Base-by-base conservation (phyloP, 2,888 invertebrate genomes). In the Hedya salicella region DNA sequence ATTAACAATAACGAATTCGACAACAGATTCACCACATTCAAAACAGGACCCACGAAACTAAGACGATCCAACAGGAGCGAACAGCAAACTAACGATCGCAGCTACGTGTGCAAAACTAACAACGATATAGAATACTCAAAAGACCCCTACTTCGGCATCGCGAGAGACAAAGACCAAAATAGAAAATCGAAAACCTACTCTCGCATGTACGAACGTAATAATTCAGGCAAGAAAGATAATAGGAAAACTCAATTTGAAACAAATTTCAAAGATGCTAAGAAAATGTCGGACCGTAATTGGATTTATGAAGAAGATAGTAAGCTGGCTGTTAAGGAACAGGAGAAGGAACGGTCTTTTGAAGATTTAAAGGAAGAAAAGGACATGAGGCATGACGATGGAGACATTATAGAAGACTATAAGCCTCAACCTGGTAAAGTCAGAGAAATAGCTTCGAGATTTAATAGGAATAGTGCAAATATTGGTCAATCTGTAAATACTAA, bases 361-460 rank as follows among this genome's bases (percentile, higher is more conserved):
- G 42, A 65, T 11, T 52, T 50, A n/a, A 62, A 68, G 21, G 60
- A 69, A 16, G 59, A 65, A 36, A 54, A 25, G 50, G 67, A 69
- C 32, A 68, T 71, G 5, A 59, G 14, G 14, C 36, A 53, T 19
- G 64, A 64, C n/a, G 16, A 19, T 46, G 54, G 36, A 42, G 54
- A 60, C 39, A 17, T 44, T 13, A 52, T 21, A 40, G 78, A 77
- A 68, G 86, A 89, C 53, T 85, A 73, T 60, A 84, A 75, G 72
- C 91, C 91, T 1, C 81, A 79, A 57, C 86, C 86, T 2, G 92
- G 92, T 8, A 91, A 92, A 78, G 92, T 92, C 11, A 87, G 75
- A 76, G 92, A 92, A 73, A 88, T 92, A 30, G 92, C 92, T 65
- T 92, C 87, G 52, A 87, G 78, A 70, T 92, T 92, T 68, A 86